A percentile compares a stretch with the other conserved stretches of the same genome.
These are phyloP conservation scores for Alcedo quadribrachys DNA, from an alignment of 2,797 vertebrate species.

Conservation along the genomic window DNA sequence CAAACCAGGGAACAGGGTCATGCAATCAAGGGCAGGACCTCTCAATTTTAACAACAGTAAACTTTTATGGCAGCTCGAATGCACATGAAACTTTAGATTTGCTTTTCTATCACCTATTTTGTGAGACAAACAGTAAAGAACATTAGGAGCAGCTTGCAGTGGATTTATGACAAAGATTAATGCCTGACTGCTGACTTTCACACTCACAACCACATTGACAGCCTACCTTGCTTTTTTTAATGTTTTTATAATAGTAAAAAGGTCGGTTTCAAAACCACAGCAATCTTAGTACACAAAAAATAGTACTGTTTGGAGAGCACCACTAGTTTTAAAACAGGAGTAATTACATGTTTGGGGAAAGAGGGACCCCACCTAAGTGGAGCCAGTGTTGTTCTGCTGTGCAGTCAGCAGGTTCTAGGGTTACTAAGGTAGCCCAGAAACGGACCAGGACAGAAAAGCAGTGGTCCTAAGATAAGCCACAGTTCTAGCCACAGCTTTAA, in stretches of 20 bases:
- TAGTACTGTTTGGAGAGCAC: background rate
- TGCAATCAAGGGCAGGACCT: background rate
- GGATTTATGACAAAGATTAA: background rate
- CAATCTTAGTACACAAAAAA: background rate
- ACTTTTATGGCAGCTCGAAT: background rate
- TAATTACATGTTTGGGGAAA: background rate
- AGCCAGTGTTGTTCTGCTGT: background rate
- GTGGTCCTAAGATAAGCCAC: background rate
- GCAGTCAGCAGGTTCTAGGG: background rate
- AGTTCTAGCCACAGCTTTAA: background rate
- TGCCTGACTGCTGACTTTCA: background rate
- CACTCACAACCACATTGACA: background rate
- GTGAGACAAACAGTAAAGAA: background rate
- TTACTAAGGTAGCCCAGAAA: background rate
- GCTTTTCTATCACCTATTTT: background rate
- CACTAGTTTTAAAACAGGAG: background rate
- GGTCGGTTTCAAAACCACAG: background rate
- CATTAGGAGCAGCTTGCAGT: background rate
- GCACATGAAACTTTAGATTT: background rate
- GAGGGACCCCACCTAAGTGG: background rate
- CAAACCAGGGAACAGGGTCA: fast-evolving
- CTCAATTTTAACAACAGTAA: background rate
- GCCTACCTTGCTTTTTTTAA: background rate
- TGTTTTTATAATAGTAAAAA: background rate
- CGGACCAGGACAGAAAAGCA: background rate